Evolutionary conservation across 2,113 vertebrate genomes (phyloP).

Genomic region (Merops nubicus): DNA sequence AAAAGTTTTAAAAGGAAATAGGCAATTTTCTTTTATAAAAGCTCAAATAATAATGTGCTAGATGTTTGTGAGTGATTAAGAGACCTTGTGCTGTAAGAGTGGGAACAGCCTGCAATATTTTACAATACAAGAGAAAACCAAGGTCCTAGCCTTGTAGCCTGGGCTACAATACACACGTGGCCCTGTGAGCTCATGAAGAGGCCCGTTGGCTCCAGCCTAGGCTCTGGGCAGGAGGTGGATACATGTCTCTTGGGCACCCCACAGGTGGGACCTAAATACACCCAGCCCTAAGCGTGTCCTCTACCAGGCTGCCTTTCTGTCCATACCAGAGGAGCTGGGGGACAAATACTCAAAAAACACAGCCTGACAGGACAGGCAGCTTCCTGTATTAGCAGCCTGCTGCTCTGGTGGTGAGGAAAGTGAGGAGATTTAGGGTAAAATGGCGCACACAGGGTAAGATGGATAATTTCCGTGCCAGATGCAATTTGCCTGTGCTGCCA

Average conservation of each 20-base stretch:
- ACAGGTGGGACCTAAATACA: neutral
- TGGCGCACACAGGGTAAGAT: neutral
- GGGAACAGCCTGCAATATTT: neutral
- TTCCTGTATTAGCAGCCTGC: neutral
- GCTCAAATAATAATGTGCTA: neutral
- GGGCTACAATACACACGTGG: rapidly evolving
- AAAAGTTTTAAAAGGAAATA: neutral
- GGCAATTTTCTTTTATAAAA: neutral
- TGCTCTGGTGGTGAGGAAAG: neutral
- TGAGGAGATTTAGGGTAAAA: neutral
- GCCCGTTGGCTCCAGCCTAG: rapidly evolving
- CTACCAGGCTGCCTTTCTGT: neutral
- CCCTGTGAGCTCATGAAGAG: neutral
- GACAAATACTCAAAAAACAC: neutral
- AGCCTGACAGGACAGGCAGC: neutral
- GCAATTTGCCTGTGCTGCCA: neutral
- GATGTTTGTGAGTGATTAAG: neutral
- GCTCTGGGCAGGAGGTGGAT: neutral
- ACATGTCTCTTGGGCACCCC: neutral
- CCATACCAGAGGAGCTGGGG: neutral
- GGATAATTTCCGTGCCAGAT: neutral
- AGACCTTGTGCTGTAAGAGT: neutral
- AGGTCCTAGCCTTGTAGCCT: neutral
- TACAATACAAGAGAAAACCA: neutral
- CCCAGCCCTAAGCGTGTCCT: neutral